Evolutionary conservation across 2,113 vertebrate species (phyloP), one percentile per base, ranked within the genome.

Genomic region (Todiramphus saurophagus): DNA sequence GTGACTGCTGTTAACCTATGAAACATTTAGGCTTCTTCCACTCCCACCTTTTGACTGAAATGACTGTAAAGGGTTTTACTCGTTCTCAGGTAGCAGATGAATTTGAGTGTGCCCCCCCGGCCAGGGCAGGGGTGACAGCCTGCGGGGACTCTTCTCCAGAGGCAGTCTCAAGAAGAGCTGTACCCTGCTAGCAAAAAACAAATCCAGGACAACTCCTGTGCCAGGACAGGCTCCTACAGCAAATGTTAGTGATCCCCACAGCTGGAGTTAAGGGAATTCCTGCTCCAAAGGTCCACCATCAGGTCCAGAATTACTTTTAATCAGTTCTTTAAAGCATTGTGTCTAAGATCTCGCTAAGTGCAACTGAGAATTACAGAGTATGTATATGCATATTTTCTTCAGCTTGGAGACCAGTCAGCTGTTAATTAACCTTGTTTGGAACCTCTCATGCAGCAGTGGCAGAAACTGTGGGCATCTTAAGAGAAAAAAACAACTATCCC

Each of bases 361-460:
- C 81, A 50, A 75, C 59, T 60, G 58, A 84, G 59, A 93, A 70
- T 63, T 84, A 39, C 50, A n/a, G 91, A 87, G 69, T 72, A 67
- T 23, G 5, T 83, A 83, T 96, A 62, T 93, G 95, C 95, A 80
- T 59, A 28, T 33, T 81, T 92, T 73, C 90, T 94, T 95, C 82
- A 46, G 48, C 56, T 68, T 77, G 73, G 85, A 92, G 89, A 85
- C 70, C 39, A 25, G 46, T 60, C 64, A 51, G 81, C 94, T 96
- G 87, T 83, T 90, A 58, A 79, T 62, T 43, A 86, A 79, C 68
- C 84, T 80, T 3, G 19, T 70, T 85, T 68, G 70, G 89, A 94
- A 87, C 66, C 46, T 67, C 51, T 90, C 30, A 1, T 0, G 0
- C 43, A 46, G 75, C 60, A 10, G 74, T 85, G 43, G 27, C 3